Evolutionary conservation across 2,888 invertebrate species (phyloP).

Genomic region (Caenorhabditis sp.): DNA sequence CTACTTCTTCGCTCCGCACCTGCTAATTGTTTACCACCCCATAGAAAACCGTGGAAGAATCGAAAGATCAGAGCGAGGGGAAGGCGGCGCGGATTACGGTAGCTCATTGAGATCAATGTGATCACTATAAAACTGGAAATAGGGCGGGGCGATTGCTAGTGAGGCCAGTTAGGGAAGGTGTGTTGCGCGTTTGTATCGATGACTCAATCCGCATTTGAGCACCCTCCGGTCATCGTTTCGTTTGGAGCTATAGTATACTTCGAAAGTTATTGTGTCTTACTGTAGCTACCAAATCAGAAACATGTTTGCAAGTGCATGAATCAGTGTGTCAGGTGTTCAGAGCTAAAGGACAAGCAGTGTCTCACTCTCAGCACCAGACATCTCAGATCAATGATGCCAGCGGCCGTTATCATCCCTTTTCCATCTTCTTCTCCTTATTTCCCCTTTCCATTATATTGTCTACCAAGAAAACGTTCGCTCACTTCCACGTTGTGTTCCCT

Average conservation of each 20-base stretch:
- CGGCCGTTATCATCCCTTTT: not conserved
- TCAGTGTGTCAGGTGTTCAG: not conserved
- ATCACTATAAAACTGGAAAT: slow-evolving; percentile 3
- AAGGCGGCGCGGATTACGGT: not conserved
- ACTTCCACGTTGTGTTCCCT: no score
- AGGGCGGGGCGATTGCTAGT: no score
- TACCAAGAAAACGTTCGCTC: no score
- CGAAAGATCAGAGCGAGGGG: slow-evolving; percentile 12
- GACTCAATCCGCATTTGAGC: no score
- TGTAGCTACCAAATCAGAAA: no score
- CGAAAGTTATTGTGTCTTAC: no score
- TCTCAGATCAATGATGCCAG: not conserved
- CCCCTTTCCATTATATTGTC: not conserved
- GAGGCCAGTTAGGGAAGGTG: slow-evolving; percentile 2
- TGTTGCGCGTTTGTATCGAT: no score
- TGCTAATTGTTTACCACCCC: slow-evolving; percentile 7
- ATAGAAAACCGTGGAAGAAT: not conserved
- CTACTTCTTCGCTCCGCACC: not conserved
- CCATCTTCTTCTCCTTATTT: not conserved
- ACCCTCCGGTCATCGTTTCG: no score
- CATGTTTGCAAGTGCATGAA: no score
- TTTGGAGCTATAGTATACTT: no score
- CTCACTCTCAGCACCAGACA: not conserved
- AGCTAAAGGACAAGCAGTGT: not conserved
- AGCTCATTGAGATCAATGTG: slow-evolving; percentile 8